These are phyloP conservation scores for Notocelia uddmanniana DNA, from an alignment of 2,888 invertebrate genomes.

Conservation along the genomic window DNA sequence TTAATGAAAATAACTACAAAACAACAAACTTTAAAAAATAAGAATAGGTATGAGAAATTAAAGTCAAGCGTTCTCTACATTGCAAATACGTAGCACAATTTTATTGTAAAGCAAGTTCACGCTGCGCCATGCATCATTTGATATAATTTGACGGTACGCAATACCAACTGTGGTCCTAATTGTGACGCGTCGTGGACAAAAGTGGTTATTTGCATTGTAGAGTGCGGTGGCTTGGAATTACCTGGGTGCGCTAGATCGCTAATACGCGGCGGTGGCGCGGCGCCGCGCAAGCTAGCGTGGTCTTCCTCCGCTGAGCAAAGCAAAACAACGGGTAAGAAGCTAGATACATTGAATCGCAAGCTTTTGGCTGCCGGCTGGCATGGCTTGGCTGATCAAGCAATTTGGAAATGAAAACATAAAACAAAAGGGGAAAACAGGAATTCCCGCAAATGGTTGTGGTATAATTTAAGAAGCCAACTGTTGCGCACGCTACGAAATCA, in stretches of 20 bases:
- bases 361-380: constrained; percentile 6
- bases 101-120: not conserved
- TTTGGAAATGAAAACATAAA: constrained; percentile 10
- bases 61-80: constrained; percentile 40
- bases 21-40: not conserved
- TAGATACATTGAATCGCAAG: constrained; percentile 17
- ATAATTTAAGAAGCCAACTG: not conserved
- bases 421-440: constrained; percentile 10
- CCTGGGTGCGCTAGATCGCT: constrained; percentile 68
- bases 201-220: constrained; percentile 21
- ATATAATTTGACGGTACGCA: not conserved
- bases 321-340: constrained; percentile 59
- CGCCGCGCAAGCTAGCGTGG: constrained; percentile 84
- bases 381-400: constrained; percentile 25
- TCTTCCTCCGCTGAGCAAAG: constrained; percentile 90
- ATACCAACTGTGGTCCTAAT: not conserved
- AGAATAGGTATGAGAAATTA: constrained; percentile 60
- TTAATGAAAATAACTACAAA: not conserved
- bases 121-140: not conserved
- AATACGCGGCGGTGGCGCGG: constrained; percentile 64
- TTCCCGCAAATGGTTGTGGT: constrained; percentile 11
- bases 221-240: constrained; percentile 58
- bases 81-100: not conserved
- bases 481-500: no score
- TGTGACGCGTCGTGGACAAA: not conserved